A percentile compares a stretch with the other conserved stretches of the same genome.
Evolutionary conservation across 1,140 invertebrate genomes (phyloP).

Genomic region (Dryas iulia): DNA sequence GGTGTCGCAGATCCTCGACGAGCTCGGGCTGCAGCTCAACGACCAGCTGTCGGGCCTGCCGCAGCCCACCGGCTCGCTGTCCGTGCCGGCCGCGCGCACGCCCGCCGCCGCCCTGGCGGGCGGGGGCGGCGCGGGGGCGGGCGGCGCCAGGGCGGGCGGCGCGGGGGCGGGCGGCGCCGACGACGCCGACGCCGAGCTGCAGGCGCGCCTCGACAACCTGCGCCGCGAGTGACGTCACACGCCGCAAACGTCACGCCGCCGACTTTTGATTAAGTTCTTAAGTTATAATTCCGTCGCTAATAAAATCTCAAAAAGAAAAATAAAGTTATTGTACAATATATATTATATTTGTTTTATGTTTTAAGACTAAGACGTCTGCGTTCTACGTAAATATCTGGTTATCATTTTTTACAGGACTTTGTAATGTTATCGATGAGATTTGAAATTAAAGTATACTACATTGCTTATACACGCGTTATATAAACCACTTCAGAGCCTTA

Average conservation of each 20-base stretch:
- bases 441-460: too few species aligned
- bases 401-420: neutral
- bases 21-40: conserved; percentile 96
- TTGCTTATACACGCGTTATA: neutral
- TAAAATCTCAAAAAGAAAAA: neutral
- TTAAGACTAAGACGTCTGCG: neutral
- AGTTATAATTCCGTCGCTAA: neutral
- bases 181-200: conserved; percentile 96
- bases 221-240: conserved; percentile 87
- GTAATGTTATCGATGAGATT: too few species aligned
- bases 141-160: conserved; percentile 77
- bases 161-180: conserved; percentile 62
- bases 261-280: conserved; percentile 10
- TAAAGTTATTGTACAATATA: neutral
- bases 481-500: neutral
- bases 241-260: neutral
- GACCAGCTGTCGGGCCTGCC: conserved; percentile 94
- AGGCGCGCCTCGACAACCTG: conserved; percentile 96
- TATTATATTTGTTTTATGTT: neutral
- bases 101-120: conserved; percentile 71
- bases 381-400: neutral
- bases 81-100: conserved; percentile 57
- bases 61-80: conserved; percentile 84
- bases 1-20: conserved; percentile 96
- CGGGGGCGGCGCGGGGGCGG: conserved; percentile 61